Conservation (phyloP, 2,113 vertebrate species). For the Poecile atricapillus region DNA sequence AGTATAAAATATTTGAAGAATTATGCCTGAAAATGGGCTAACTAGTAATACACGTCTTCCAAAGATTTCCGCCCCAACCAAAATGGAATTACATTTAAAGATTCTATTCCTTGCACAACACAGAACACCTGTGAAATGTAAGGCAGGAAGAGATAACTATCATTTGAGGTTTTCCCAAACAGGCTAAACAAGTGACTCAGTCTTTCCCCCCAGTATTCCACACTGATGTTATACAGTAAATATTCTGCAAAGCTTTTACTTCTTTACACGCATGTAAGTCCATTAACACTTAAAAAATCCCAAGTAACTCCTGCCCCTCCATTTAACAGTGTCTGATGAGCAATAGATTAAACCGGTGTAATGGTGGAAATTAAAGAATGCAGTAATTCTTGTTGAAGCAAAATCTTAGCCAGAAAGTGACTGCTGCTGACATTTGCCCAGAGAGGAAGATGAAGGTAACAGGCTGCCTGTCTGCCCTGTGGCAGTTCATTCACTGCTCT, state of each 20-base stretch:
- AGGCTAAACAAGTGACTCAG: background rate
- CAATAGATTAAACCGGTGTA: background rate
- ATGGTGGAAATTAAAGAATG: background rate
- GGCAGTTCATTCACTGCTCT: background rate
- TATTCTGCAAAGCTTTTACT: background rate
- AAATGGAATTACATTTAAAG: background rate
- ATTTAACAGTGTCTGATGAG: background rate
- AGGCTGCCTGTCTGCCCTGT: background rate
- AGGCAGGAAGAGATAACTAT: background rate
- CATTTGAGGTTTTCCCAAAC: background rate
- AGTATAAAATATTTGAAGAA: background rate
- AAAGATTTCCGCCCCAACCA: background rate
- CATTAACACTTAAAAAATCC: background rate
- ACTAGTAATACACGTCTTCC: background rate
- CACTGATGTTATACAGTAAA: background rate
- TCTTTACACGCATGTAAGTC: background rate
- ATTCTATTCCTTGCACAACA: background rate
- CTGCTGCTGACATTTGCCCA: background rate
- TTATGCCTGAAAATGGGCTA: background rate
- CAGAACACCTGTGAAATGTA: background rate
- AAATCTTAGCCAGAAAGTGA: background rate
- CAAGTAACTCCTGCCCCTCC: background rate
- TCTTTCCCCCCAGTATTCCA: background rate
- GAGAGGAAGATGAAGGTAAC: background rate
- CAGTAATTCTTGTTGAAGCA: background rate